Conservation (phyloP, 1,140 invertebrate genomes). For the Eumaeus atala region DNA sequence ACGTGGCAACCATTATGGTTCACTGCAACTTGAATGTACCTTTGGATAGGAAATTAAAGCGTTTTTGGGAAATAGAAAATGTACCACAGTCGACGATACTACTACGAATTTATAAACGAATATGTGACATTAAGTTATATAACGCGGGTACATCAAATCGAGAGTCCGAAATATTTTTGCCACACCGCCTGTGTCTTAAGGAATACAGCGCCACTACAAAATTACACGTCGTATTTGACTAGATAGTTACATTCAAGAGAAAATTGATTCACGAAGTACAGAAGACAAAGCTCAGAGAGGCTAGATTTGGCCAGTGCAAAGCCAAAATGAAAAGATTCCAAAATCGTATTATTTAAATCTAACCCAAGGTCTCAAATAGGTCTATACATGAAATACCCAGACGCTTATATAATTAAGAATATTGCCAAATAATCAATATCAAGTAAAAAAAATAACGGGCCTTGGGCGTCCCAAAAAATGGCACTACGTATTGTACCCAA, state of each 20-base stretch:
- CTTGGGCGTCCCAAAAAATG: too few species aligned
- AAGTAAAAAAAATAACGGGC: too few species aligned
- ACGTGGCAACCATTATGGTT: too few species aligned
- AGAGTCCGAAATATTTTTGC: conserved; percentile 36
- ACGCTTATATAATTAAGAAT: too few species aligned
- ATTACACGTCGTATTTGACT: conserved; percentile 43
- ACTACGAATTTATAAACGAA: conserved; percentile 33
- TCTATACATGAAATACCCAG: too few species aligned
- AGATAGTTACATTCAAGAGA: conserved; percentile 24
- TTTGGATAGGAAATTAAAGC: conserved; percentile 11
- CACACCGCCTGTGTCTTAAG: conserved; percentile 48
- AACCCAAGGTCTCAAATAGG: too few species aligned
- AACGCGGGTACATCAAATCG: conserved; percentile 13
- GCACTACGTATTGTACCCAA: too few species aligned
- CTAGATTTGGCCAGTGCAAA: conserved; percentile 29
- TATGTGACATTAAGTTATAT: conserved; percentile 34
- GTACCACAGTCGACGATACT: conserved; percentile 16
- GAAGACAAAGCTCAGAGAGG: conserved; percentile 36
- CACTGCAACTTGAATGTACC: conserved; percentile 18
- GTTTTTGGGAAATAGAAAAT: conserved; percentile 24
- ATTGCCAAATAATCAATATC: too few species aligned
- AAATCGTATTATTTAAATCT: too few species aligned
- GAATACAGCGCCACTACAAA: conserved; percentile 35
- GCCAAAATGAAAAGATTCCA: conserved; percentile 30
- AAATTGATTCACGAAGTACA: conserved; percentile 43